Evolutionary conservation across 2,888 invertebrate genomes (phyloP).

Genomic region (Drosophila niveifrons): DNA sequence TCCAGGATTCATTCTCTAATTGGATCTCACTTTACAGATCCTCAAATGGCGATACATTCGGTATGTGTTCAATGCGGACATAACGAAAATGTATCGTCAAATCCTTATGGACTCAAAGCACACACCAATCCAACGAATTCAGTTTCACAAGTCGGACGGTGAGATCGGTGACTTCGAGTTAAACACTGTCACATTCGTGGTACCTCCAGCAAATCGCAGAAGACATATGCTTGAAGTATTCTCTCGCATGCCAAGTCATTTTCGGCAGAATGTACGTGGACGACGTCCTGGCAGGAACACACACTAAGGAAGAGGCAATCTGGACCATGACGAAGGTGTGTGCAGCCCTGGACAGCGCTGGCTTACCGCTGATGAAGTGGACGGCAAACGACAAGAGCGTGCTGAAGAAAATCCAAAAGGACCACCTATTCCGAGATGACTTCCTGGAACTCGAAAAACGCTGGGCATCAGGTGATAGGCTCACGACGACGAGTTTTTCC

Average conservation of each 20-base stretch:
- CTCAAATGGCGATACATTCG: not conserved
- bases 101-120: not conserved
- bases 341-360: not conserved
- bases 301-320: not conserved
- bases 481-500: not conserved
- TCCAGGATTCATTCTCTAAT: too few species aligned
- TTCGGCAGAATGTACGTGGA: not conserved
- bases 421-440: not conserved
- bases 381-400: not conserved
- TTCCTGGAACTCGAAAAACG: too few species aligned
- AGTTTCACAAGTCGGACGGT: not conserved
- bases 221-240: not conserved
- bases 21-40: not conserved
- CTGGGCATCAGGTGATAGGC: not conserved
- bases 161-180: not conserved
- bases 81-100: conserved; percentile 5
- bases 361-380: not conserved
- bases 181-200: not conserved
- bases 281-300: not conserved
- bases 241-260: not conserved
- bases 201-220: not conserved
- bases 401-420: not conserved
- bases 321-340: not conserved
- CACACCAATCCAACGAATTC: not conserved
- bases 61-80: not conserved